Evolutionary conservation across 2,888 invertebrate species (phyloP).

Genomic region (Parnassius mnemosyne): DNA sequence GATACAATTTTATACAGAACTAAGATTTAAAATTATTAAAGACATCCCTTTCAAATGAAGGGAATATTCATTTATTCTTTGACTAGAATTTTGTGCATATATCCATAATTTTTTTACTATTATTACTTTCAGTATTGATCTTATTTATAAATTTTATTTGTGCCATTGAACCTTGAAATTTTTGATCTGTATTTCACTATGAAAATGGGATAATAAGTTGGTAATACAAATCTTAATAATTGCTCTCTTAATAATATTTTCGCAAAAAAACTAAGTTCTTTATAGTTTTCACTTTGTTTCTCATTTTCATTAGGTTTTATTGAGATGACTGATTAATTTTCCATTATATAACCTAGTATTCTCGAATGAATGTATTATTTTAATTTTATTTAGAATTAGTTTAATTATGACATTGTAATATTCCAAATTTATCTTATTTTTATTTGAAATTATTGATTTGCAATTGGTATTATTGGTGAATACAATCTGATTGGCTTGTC

Average conservation of each 20-base stretch:
- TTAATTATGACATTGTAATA: constrained; percentile 4
- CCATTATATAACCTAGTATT: constrained; percentile 16
- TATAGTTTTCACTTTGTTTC: neutral
- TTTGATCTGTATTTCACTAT: neutral
- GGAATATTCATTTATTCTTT: too few relatives aligned
- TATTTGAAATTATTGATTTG: neutral
- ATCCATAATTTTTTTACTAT: neutral
- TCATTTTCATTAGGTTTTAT: constrained; percentile 7
- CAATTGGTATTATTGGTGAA: neutral
- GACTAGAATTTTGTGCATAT: too few relatives aligned
- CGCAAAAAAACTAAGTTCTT: neutral
- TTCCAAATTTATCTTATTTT: constrained; percentile 10
- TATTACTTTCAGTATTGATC: neutral
- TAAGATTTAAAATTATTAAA: too few relatives aligned
- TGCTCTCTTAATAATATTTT: neutral
- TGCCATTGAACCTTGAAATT: neutral
- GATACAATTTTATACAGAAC: too few relatives aligned
- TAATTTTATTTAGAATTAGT: constrained; percentile 16
- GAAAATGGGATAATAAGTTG: neutral
- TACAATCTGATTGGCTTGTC: neutral
- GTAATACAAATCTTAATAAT: neutral
- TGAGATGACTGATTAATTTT: constrained; percentile 14
- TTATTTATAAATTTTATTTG: constrained; percentile 4
- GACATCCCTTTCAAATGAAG: too few relatives aligned
- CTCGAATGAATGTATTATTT: constrained; percentile 19